These are phyloP conservation scores for Epizoanthus rinbou DNA, from an alignment of 92 coral and sea anemone species.

Conservation along the genomic window DNA sequence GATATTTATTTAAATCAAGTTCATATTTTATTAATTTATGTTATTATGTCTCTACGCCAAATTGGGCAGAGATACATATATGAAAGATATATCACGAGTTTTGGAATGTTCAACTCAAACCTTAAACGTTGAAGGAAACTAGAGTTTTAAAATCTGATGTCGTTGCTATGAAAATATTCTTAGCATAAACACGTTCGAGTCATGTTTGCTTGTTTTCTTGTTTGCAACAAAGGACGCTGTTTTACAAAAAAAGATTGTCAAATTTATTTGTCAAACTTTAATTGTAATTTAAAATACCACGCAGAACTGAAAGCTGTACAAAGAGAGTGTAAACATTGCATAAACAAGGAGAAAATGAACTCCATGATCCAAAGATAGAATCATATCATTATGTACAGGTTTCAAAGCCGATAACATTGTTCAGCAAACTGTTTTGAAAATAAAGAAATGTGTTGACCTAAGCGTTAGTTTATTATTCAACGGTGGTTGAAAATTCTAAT, in stretches of 20 bases:
- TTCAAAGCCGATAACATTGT: neutral
- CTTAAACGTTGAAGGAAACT: neutral
- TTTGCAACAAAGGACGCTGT: constrained; percentile 4
- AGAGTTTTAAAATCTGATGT: neutral
- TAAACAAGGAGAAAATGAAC: neutral
- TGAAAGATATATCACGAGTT: neutral
- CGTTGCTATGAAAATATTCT: neutral
- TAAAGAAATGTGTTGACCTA: neutral
- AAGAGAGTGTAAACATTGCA: neutral
- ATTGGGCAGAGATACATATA: neutral
- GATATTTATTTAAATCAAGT: constrained; percentile 3
- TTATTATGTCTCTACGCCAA: neutral
- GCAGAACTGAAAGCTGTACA: neutral
- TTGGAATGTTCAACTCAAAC: neutral
- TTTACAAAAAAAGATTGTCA: neutral
- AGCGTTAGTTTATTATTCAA: neutral
- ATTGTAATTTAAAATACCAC: neutral
- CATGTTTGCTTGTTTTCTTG: neutral
- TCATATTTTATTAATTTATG: neutral
- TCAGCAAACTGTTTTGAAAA: constrained; percentile 8
- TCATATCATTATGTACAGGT: neutral
- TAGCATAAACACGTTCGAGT: neutral
- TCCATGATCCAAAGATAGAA: neutral
- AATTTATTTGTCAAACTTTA: neutral
- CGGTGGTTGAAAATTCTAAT: neutral